Evolutionary conservation across 2,888 invertebrate genomes (phyloP).

Genomic region (Erebia ligea): DNA sequence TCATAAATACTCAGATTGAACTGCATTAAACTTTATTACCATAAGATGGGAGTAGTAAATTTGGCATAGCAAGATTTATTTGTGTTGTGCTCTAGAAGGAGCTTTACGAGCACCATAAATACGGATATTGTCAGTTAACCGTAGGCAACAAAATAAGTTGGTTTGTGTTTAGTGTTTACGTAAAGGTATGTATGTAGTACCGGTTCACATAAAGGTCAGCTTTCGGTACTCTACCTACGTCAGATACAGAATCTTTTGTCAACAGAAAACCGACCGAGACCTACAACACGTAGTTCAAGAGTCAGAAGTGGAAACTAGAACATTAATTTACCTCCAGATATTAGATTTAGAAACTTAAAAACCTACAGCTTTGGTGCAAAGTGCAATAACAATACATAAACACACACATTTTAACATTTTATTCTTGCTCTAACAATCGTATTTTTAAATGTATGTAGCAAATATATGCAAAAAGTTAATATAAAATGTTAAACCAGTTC

Average conservation of each 20-base stretch:
- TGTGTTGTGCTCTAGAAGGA: conserved; percentile 9
- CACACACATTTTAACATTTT: no score
- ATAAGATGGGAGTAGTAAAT: conserved; percentile 17
- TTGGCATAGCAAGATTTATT: conserved; percentile 16
- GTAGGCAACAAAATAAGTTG: conserved; percentile 10
- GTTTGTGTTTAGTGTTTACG: conserved; percentile 11
- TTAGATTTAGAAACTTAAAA: background rate
- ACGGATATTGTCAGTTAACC: conserved; percentile 19
- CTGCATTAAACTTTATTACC: conserved; percentile 16
- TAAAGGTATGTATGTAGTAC: conserved; percentile 8
- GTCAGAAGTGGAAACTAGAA: background rate
- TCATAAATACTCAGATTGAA: conserved; percentile 10
- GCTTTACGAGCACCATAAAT: conserved; percentile 24
- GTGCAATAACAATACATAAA: no score
- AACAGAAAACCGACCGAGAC: background rate
- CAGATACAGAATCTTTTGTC: conserved; percentile 10
- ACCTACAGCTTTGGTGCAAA: no score
- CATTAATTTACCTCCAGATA: background rate
- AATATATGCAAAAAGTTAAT: background rate
- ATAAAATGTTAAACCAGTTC: background rate
- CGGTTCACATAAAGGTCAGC: conserved; percentile 13
- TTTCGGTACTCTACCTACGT: background rate
- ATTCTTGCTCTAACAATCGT: background rate
- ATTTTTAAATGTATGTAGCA: conserved; percentile 5
- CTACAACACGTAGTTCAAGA: background rate